These are phyloP conservation scores for Otolemur crassicaudatus DNA, from an alignment of 2,797 vertebrate genomes.

Conservation along the genomic window DNA sequence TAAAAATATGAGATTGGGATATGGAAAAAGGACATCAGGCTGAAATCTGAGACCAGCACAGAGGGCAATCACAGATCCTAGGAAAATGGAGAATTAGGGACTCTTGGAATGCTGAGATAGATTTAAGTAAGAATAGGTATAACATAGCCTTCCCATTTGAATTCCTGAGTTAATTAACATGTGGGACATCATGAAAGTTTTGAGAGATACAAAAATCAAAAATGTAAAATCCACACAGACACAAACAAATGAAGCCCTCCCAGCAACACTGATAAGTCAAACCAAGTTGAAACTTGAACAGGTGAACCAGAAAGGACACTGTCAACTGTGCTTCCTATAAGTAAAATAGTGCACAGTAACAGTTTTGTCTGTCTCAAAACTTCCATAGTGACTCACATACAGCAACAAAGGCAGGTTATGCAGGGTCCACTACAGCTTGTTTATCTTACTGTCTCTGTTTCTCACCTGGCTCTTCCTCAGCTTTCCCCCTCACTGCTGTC, in stretches of 20 bases:
- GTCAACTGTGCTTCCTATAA: too few species aligned
- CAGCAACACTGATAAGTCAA: too few species aligned
- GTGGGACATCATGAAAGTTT: too few species aligned
- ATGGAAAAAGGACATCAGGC: conserved; percentile 3
- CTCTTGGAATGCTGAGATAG: not conserved
- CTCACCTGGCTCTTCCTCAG: not conserved
- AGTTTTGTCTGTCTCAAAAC: too few species aligned
- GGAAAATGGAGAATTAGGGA: conserved; percentile 16
- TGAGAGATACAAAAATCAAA: too few species aligned
- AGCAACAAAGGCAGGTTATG: not conserved
- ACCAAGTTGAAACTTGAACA: too few species aligned
- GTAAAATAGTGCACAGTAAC: too few species aligned
- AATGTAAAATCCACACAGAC: too few species aligned
- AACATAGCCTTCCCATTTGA: not conserved
- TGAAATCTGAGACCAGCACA: conserved; percentile 11
- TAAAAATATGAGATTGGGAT: conserved; percentile 28
- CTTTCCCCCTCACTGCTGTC: not conserved
- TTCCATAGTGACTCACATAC: not conserved
- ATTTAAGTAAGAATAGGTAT: not conserved
- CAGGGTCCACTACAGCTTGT: not conserved
- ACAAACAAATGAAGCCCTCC: too few species aligned
- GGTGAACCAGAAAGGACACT: too few species aligned
- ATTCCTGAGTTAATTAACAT: conserved; percentile 2
- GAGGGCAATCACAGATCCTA: not conserved
- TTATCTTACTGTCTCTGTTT: conserved; percentile 27